Evolutionary conservation across 2,888 invertebrate species (phyloP), one percentile per base, ranked within the genome.

Genomic region (Notodonta dromedarius): DNA sequence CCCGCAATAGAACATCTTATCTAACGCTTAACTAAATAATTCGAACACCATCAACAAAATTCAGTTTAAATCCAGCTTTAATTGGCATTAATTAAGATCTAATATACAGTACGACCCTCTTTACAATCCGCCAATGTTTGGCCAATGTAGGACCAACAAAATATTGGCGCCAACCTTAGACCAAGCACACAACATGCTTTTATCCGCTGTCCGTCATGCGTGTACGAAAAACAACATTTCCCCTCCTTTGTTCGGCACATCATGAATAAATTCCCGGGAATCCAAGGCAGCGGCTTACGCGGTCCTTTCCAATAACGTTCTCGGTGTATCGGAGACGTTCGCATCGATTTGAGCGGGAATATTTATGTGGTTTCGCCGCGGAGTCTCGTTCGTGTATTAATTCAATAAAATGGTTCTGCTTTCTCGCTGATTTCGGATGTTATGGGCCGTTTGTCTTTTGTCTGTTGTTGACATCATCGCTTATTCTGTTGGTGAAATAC

Each of bases 201-300:
- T 70, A 59, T 66, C 55, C 57, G 14, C 58, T 69, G 71, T 73
- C 70, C 62, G 57, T 67, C 69, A 70, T 67, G 56, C 62, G 50
- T 5, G 56, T 46, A 56, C 60, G 65, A 70, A 71, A 69, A 73
- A 54, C 39, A 54, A 54, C 40, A 66, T 73, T 74, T 63, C 62
- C 42, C 56, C 57, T 56, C 71, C 74, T 78, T 79, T 78, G 76
- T 71, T 63, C 67, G 73, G 74, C 67, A 74, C 73, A 79, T 81
- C 83, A 84, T 85, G 85, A 85, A 85, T 84, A 85, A 79, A 84
- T 84, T 83, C 76, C 68, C 61, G 55, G 61, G 71, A 78, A 74
- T 73, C 67, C 63, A 62, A 65, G 73, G 66, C 67, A 80, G 76
- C 66, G 69, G 80, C 78, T 82, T 79, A 78, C 71, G 70, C 66